Percentiles rank a stretch among this genome's conserved stretches.
These are phyloP conservation scores for Hyles vespertilio DNA, from an alignment of 1,140 invertebrate species.

Conservation along the genomic window DNA sequence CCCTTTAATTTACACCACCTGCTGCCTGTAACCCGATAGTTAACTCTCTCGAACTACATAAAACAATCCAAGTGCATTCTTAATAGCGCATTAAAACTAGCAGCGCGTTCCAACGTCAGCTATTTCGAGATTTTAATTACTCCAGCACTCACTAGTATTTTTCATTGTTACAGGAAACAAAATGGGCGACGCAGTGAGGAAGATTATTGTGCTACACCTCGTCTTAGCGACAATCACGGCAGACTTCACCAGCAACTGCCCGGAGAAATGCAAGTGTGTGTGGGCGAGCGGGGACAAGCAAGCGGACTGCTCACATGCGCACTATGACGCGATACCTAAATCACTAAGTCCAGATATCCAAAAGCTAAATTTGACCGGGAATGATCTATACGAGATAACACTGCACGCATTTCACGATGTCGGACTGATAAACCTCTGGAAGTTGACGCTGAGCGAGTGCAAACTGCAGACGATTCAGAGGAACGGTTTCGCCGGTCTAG, in stretches of 20 bases:
- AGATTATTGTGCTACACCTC: constrained; percentile 35
- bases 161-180: constrained; percentile 55
- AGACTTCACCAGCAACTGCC: constrained; percentile 69
- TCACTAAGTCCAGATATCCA: constrained; percentile 85
- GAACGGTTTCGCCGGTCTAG: constrained; percentile 84
- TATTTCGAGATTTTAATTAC: constrained; percentile 44
- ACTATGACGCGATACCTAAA: constrained; percentile 81
- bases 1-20: not conserved
- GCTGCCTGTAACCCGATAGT: constrained; percentile 3
- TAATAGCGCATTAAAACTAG: constrained; percentile 42
- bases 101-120: constrained; percentile 27
- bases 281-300: constrained; percentile 89
- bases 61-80: constrained; percentile 24
- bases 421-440: constrained; percentile 87
- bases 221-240: constrained; percentile 33
- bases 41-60: constrained; percentile 20
- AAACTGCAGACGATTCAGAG: constrained; percentile 82
- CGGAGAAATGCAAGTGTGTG: constrained; percentile 82
- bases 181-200: constrained; percentile 38
- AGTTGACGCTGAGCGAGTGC: constrained; percentile 84
- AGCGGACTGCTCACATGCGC: constrained; percentile 84
- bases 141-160: constrained; percentile 17
- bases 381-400: constrained; percentile 80
- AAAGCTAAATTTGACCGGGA: constrained; percentile 84
- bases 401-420: constrained; percentile 82